A percentile compares a stretch with the other conserved stretches of the same genome.
Conservation (phyloP, 2,888 invertebrate genomes). For the Volucella inflata region DNA sequence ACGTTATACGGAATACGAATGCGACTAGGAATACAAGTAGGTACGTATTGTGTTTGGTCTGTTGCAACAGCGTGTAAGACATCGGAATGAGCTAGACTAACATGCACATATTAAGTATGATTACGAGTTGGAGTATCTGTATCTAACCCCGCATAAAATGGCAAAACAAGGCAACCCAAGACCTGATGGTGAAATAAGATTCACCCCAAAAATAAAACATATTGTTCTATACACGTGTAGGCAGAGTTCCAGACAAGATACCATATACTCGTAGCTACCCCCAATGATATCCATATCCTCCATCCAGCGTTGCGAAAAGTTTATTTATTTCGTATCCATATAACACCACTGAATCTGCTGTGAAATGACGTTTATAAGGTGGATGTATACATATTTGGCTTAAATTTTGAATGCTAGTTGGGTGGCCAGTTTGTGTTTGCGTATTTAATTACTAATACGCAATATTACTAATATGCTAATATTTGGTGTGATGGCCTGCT, state of each 20-base stretch:
- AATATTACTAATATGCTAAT: slow-evolving; percentile 25
- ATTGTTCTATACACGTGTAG: slow-evolving; percentile 23
- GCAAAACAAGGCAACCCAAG: slow-evolving; percentile 14
- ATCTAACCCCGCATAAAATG: not conserved
- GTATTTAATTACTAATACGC: slow-evolving; percentile 23
- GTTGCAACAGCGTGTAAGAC: slow-evolving; percentile 10
- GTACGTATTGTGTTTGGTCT: slow-evolving; percentile 6
- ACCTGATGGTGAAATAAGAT: slow-evolving; percentile 40
- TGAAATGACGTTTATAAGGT: slow-evolving; percentile 48
- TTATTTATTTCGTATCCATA: not conserved
- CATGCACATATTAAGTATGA: slow-evolving; percentile 38
- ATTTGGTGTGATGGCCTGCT: slow-evolving; percentile 7
- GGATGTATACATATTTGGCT: not conserved
- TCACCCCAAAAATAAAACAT: slow-evolving; percentile 47
- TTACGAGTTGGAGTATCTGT: not conserved
- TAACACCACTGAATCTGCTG: not conserved
- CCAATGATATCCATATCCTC: slow-evolving; percentile 24
- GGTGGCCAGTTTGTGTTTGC: slow-evolving; percentile 34
- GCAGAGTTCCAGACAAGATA: not conserved
- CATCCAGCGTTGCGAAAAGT: slow-evolving; percentile 38
- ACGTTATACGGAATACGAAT: not conserved
- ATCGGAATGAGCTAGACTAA: slow-evolving; percentile 28
- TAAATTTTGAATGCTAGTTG: not conserved
- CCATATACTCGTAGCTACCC: not conserved
- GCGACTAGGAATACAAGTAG: not conserved